phyloP scores from a whole-genome alignment of 2,797 vertebrate species.

The Salmo trutta region DNA sequence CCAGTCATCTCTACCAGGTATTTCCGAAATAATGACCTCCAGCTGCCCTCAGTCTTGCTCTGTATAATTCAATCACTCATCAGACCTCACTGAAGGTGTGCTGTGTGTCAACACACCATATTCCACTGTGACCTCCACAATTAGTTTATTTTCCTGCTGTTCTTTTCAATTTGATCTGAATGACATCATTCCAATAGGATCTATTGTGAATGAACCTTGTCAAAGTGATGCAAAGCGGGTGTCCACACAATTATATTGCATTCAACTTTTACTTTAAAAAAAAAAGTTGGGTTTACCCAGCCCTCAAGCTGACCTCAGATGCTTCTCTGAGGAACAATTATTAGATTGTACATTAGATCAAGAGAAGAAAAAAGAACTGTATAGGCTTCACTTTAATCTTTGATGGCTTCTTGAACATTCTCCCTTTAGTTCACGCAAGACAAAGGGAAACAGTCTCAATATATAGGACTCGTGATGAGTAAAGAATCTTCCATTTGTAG shows the following conservation, averaged over 20 bases:
- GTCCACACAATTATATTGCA: slow-evolving; percentile 42
- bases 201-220: slow-evolving; percentile 42
- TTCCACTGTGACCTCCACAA: slow-evolving; percentile 58
- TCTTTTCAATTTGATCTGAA: slow-evolving; percentile 49
- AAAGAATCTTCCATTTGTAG: slow-evolving; percentile 48
- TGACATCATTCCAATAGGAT: slow-evolving; percentile 44
- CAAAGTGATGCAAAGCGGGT: slow-evolving; percentile 62
- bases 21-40: slow-evolving; percentile 23
- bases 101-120: slow-evolving; percentile 41
- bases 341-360: slow-evolving; percentile 12
- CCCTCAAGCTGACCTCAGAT: slow-evolving; percentile 47
- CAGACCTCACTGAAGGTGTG: slow-evolving; percentile 49
- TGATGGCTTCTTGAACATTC: slow-evolving; percentile 28
- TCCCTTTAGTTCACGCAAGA: slow-evolving; percentile 35
- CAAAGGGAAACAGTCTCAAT: slow-evolving; percentile 56
- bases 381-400: slow-evolving; percentile 5
- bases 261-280: background rate
- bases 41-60: slow-evolving; percentile 34
- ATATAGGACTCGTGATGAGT: slow-evolving; percentile 22
- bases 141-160: slow-evolving; percentile 53
- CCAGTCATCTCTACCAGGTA: slow-evolving; percentile 40
- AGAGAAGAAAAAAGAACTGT: slow-evolving; percentile 21
- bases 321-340: slow-evolving; percentile 49
- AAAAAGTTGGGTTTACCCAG: slow-evolving; percentile 26
- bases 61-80: slow-evolving; percentile 43